These are phyloP conservation scores for Crotalus viridis DNA, from an alignment of 2,113 vertebrate genomes.

Conservation along the genomic window DNA sequence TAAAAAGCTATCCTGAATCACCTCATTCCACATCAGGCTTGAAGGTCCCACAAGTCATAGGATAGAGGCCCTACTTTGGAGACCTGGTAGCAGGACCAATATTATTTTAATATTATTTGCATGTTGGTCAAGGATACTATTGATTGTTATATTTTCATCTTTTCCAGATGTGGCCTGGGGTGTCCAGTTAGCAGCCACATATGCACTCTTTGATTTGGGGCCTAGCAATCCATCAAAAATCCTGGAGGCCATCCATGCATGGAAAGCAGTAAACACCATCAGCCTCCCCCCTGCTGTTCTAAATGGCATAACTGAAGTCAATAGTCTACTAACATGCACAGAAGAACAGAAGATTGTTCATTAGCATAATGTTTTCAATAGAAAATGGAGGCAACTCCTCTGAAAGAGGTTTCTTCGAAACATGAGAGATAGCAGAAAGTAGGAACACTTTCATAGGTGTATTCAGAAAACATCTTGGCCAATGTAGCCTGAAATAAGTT, in stretches of 20 bases:
- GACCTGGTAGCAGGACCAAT: not conserved
- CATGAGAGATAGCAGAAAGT: not conserved
- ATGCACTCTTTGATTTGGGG: slow-evolving; percentile 87
- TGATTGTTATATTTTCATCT: not conserved
- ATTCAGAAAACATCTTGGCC: not conserved
- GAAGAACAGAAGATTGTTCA: not conserved
- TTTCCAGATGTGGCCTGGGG: slow-evolving; percentile 86
- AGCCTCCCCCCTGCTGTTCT: slow-evolving; percentile 76
- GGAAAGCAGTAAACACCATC: slow-evolving; percentile 71
- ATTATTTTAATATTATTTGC: not conserved
- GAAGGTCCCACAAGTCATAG: not conserved
- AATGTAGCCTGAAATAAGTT: slow-evolving; percentile 4
- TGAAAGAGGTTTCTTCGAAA: not conserved
- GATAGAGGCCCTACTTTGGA: not conserved
- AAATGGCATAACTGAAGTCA: slow-evolving; percentile 79
- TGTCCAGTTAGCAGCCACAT: slow-evolving; percentile 89
- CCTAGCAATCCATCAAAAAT: slow-evolving; percentile 83
- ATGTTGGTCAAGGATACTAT: not conserved
- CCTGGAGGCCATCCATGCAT: slow-evolving; percentile 76
- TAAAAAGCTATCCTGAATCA: not conserved
- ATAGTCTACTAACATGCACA: slow-evolving; percentile 57
- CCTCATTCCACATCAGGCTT: not conserved
- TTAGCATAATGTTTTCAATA: slow-evolving; percentile 23
- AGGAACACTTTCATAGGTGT: not conserved
- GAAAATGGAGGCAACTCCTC: not conserved